phyloP scores from a whole-genome alignment of 2,113 vertebrate genomes.

The Hydropotes inermis region DNA sequence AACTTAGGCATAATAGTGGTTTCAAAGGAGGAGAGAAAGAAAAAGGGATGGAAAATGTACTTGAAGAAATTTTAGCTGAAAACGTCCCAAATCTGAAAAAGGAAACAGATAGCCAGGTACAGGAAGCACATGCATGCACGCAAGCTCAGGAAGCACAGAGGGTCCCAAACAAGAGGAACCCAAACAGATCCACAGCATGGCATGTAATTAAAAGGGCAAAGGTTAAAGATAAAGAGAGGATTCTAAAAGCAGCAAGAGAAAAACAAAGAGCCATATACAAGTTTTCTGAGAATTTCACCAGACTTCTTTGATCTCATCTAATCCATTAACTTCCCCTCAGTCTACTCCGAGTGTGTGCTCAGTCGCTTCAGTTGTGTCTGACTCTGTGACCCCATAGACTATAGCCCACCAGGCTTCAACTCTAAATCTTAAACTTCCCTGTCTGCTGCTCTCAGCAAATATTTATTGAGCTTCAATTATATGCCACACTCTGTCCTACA shows the following conservation, averaged over 20 bases:
- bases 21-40: neutral
- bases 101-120: neutral
- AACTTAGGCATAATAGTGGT: neutral
- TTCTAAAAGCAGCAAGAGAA: neutral
- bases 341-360: neutral
- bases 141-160: neutral
- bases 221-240: neutral
- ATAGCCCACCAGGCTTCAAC: neutral
- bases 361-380: fast-evolving
- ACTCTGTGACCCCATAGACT: neutral
- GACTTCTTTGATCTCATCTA: neutral
- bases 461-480: neutral
- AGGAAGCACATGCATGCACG: neutral
- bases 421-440: neutral
- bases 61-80: neutral
- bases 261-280: neutral
- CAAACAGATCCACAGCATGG: neutral
- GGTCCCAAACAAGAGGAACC: neutral
- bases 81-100: neutral
- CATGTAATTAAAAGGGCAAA: neutral
- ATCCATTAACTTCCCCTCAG: neutral
- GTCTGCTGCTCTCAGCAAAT: neutral
- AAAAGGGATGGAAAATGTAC: neutral
- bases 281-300: neutral
- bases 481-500: neutral